Conservation (phyloP, 2,113 vertebrate genomes). For the Xiphorhynchus elegans region DNA sequence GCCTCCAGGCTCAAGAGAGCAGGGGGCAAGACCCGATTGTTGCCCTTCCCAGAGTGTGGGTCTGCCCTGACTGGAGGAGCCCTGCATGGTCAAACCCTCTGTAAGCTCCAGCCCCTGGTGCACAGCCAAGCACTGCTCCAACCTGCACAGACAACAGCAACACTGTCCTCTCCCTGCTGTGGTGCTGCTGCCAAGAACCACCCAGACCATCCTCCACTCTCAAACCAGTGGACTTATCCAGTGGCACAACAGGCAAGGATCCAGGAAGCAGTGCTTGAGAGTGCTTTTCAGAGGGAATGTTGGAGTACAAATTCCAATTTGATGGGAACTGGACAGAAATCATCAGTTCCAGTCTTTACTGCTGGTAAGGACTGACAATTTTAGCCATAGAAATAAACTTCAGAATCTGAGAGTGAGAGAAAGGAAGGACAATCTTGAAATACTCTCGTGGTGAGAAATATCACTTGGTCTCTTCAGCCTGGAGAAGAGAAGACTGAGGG, state of each 20-base stretch:
- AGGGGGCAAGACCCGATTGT: not conserved
- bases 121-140: not conserved
- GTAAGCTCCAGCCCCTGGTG: fast-evolving
- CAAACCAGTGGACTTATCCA: not conserved
- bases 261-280: not conserved
- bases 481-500: not conserved
- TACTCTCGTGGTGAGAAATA: not conserved
- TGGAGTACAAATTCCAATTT: not conserved
- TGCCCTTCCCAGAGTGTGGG: not conserved
- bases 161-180: not conserved
- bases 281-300: not conserved
- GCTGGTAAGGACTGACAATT: not conserved
- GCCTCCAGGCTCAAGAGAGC: not conserved
- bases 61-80: not conserved
- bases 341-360: not conserved
- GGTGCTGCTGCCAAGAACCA: not conserved
- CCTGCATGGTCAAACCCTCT: not conserved
- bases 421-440: not conserved
- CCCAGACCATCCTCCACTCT: not conserved
- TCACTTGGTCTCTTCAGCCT: not conserved
- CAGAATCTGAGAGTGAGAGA: not conserved
- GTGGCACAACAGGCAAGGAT: fast-evolving
- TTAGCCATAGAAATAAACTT: not conserved
- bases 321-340: not conserved
- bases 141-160: not conserved